Evolutionary conservation across 2,888 invertebrate genomes (phyloP).

Genomic region (Ormia ochracea): DNA sequence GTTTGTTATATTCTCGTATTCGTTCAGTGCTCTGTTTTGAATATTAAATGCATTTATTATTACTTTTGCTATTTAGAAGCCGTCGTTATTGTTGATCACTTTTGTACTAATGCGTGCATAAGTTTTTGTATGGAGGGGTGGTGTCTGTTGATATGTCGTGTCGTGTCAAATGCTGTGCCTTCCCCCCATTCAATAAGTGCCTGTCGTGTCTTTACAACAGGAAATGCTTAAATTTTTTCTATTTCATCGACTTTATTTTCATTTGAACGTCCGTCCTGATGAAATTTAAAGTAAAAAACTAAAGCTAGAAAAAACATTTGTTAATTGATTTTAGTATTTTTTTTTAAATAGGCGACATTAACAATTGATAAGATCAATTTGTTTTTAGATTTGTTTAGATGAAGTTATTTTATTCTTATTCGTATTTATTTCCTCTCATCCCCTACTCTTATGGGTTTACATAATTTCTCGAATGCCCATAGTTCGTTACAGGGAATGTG

Average conservation of each 20-base stretch:
- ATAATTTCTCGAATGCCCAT: too few relatives aligned
- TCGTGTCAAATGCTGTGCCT: not conserved
- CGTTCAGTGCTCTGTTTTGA: conserved; percentile 36
- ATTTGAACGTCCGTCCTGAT: not conserved
- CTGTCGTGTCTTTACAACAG: conserved; percentile 40
- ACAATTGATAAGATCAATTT: conserved; percentile 16
- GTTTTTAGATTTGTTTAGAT: not conserved
- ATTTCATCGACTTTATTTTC: conserved; percentile 38
- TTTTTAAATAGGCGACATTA: not conserved
- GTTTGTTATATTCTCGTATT: conserved; percentile 8
- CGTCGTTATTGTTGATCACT: conserved; percentile 13
- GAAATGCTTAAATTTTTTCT: conserved; percentile 57
- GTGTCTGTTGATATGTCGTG: not conserved
- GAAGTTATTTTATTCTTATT: not conserved
- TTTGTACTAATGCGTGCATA: conserved; percentile 42
- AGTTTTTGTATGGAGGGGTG: conserved; percentile 21
- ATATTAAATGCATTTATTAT: conserved; percentile 53
- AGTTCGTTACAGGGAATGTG: too few relatives aligned
- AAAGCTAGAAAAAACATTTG: not conserved
- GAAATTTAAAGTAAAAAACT: not conserved
- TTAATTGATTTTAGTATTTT: conserved; percentile 38
- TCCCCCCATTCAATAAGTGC: not conserved
- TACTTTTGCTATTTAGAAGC: conserved; percentile 13
- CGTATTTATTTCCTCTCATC: too few relatives aligned
- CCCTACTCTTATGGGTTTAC: too few relatives aligned